A percentile compares a stretch with the other conserved stretches of the same genome.
These are phyloP conservation scores for Microcebus murinus DNA, from an alignment of 2,113 vertebrate species.

Conservation along the genomic window DNA sequence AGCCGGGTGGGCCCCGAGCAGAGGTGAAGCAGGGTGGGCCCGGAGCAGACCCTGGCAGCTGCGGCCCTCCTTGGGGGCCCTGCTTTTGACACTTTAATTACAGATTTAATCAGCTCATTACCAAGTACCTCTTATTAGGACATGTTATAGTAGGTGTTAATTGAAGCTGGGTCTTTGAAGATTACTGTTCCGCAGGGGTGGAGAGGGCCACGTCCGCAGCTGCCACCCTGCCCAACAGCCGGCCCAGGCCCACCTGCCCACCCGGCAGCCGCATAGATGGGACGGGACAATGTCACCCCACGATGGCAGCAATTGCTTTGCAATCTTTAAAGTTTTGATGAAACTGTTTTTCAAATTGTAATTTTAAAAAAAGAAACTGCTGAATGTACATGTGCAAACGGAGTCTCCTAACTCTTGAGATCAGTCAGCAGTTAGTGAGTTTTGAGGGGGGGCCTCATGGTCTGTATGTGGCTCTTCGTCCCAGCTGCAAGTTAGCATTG, in stretches of 20 bases:
- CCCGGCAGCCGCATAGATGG: no score
- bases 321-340: not conserved
- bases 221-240: not conserved
- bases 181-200: not conserved
- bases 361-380: not conserved
- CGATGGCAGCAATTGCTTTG: not conserved
- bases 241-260: not conserved
- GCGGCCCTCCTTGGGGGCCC: not conserved
- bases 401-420: not conserved
- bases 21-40: not conserved
- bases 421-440: not conserved
- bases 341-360: not conserved
- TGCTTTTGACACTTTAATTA: not conserved
- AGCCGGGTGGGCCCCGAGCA: not conserved
- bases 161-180: not conserved
- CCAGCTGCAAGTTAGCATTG: not conserved
- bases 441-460: not conserved
- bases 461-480: not conserved
- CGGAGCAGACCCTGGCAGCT: not conserved
- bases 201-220: not conserved
- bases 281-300: no score
- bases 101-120: conserved; percentile 12
- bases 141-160: not conserved
- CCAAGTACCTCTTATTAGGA: not conserved
- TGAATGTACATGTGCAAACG: not conserved